Percentiles rank a stretch among this genome's conserved stretches.
Evolutionary conservation across 1,140 invertebrate genomes (phyloP).

Genomic region (Leptopilina clavipes): DNA sequence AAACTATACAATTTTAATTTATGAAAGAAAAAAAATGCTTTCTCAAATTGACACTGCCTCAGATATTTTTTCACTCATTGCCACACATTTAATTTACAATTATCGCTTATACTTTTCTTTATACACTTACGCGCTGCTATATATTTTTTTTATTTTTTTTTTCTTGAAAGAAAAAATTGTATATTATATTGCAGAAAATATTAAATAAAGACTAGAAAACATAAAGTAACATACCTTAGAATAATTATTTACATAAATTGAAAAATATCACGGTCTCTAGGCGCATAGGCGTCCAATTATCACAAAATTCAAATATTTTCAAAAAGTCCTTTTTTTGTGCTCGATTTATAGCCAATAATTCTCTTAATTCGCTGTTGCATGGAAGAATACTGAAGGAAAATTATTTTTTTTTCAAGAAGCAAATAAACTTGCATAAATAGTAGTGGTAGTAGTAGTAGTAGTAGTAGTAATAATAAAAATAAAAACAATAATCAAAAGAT

Average conservation of each 20-base stretch:
- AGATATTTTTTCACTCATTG: background rate
- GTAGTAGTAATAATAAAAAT: too few relatives aligned
- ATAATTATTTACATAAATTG: slow-evolving; percentile 23
- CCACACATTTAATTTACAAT: background rate
- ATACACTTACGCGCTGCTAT: background rate
- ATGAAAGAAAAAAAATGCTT: background rate
- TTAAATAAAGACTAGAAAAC: slow-evolving; percentile 28
- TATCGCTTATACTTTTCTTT: background rate
- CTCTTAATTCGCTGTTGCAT: background rate
- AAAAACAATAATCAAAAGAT: background rate
- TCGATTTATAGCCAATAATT: background rate
- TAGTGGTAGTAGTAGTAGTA: too few relatives aligned
- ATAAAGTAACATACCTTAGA: slow-evolving; percentile 20
- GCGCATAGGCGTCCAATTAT: slow-evolving; percentile 10
- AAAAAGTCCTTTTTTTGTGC: background rate
- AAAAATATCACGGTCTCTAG: slow-evolving; percentile 24
- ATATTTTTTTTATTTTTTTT: background rate
- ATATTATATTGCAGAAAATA: background rate
- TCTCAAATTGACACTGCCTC: background rate
- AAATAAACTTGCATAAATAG: background rate
- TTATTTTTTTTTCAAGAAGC: background rate
- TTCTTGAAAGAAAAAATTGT: background rate
- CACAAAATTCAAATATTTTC: background rate
- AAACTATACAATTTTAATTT: too few relatives aligned
- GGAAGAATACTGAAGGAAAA: slow-evolving; percentile 1